A percentile compares a stretch with the other conserved stretches of the same genome.
Conservation (phyloP, 1,140 invertebrate species). For the Arctopsyche grandis region DNA sequence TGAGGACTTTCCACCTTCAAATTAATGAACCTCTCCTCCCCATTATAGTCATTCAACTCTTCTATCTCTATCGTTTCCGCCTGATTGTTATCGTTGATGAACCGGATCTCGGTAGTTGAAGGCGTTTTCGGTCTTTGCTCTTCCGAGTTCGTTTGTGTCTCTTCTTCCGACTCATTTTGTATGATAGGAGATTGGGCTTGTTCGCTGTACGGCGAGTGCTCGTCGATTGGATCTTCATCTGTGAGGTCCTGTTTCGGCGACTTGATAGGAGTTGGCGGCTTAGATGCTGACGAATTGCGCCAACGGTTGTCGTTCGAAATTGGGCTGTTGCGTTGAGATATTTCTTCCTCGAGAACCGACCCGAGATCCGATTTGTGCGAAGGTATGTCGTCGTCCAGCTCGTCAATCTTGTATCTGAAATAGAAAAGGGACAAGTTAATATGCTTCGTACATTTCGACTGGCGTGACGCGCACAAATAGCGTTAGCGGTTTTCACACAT, state of each 20-base stretch:
- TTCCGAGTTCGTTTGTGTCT: slow-evolving; percentile 7
- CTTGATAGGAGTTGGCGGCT: slow-evolving; percentile 5
- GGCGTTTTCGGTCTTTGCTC: slow-evolving; percentile 30
- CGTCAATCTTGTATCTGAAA: slow-evolving; percentile 52
- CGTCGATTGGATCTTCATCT: slow-evolving; percentile 5
- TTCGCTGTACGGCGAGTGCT: background rate
- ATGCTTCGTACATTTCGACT: background rate
- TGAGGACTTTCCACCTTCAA: slow-evolving; percentile 48
- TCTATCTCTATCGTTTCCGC: slow-evolving; percentile 33
- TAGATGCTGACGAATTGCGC: background rate
- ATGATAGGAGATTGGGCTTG: slow-evolving; percentile 16
- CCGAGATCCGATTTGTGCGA: slow-evolving; percentile 47
- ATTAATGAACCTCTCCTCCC: slow-evolving; percentile 51
- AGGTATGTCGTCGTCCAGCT: slow-evolving; percentile 41
- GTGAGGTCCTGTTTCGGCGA: background rate
- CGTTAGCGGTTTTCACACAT: background rate
- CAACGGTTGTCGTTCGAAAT: slow-evolving; percentile 12
- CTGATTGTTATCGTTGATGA: slow-evolving; percentile 43
- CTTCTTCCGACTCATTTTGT: slow-evolving; percentile 33
- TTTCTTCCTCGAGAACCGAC: slow-evolving; percentile 26
- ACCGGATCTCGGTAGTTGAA: slow-evolving; percentile 37
- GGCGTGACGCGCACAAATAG: background rate
- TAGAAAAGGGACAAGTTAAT: background rate
- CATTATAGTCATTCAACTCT: slow-evolving; percentile 33
- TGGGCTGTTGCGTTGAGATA: background rate